Conservation (phyloP, 2,113 vertebrate species). For the Holacanthus passer region DNA sequence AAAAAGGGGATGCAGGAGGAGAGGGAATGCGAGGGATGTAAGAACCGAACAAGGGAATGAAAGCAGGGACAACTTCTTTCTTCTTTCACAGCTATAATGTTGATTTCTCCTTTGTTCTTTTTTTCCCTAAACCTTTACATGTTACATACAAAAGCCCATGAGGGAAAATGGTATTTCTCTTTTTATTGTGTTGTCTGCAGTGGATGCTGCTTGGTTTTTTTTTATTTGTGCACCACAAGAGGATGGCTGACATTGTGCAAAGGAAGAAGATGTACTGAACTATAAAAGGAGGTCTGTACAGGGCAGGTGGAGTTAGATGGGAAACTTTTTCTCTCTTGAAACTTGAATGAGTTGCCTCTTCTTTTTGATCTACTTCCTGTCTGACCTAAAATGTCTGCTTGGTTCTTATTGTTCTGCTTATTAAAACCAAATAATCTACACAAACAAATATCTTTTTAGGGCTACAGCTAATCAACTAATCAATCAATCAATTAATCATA, state of each 20-base stretch:
- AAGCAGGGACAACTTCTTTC: constrained; percentile 21
- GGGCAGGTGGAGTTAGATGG: not conserved
- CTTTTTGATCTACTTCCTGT: not conserved
- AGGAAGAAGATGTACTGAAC: constrained; percentile 17
- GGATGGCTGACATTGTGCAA: constrained; percentile 24
- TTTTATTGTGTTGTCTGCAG: constrained; percentile 11
- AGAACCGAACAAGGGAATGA: not conserved
- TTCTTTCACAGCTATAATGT: constrained; percentile 20
- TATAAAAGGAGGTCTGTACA: not conserved
- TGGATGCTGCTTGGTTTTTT: constrained; percentile 19
- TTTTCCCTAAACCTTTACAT: constrained; percentile 4
- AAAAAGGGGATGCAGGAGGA: constrained; percentile 37
- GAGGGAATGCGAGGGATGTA: constrained; percentile 45
- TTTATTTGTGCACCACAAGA: constrained; percentile 25
- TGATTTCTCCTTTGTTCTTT: constrained; percentile 36
- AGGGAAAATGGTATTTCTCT: constrained; percentile 18
- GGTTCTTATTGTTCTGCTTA: not conserved
- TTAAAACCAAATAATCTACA: not conserved
- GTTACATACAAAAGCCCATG: constrained; percentile 4
- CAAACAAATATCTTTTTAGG: not conserved
- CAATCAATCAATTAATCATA: not conserved
- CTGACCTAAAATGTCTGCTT: not conserved
- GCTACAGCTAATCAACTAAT: not conserved
- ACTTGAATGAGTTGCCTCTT: not conserved
- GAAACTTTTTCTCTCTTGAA: not conserved